phyloP scores from a whole-genome alignment of 2,888 invertebrate genomes.

The Rotaria sp. region DNA sequence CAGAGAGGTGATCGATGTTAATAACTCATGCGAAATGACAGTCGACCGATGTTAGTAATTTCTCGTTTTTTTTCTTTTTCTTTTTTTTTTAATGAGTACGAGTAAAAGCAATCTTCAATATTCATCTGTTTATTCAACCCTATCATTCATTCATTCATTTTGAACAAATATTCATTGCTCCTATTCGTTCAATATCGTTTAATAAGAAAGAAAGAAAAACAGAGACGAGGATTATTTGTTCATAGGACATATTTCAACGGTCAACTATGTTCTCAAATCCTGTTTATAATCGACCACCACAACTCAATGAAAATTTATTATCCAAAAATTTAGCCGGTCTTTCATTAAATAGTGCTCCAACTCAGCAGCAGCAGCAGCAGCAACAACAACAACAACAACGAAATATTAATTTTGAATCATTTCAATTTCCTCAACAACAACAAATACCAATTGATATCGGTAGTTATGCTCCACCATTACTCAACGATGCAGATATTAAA shows the following conservation, averaged over 20 bases:
- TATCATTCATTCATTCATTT: neutral
- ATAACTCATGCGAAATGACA: neutral
- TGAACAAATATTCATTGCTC: neutral
- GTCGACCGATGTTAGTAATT: neutral
- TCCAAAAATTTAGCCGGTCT: neutral
- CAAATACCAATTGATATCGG: neutral
- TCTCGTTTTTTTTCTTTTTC: neutral
- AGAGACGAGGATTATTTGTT: neutral
- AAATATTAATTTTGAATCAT: neutral
- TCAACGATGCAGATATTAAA: neutral
- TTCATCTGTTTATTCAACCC: neutral
- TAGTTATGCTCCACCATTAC: neutral
- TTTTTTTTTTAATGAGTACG: neutral
- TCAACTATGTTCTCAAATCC: slow-evolving; percentile 12
- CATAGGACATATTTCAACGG: neutral
- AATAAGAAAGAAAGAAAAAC: neutral
- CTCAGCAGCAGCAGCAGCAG: neutral
- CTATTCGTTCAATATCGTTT: neutral
- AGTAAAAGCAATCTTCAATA: neutral
- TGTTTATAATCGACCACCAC: neutral
- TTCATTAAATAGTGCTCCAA: neutral
- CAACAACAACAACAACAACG: neutral
- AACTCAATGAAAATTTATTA: neutral
- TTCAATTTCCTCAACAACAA: neutral
- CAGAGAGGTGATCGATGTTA: neutral